A percentile compares a stretch with the other conserved stretches of the same genome.
Evolutionary conservation across 2,113 vertebrate species (phyloP).

Genomic region (Chlorocebus sabaeus): DNA sequence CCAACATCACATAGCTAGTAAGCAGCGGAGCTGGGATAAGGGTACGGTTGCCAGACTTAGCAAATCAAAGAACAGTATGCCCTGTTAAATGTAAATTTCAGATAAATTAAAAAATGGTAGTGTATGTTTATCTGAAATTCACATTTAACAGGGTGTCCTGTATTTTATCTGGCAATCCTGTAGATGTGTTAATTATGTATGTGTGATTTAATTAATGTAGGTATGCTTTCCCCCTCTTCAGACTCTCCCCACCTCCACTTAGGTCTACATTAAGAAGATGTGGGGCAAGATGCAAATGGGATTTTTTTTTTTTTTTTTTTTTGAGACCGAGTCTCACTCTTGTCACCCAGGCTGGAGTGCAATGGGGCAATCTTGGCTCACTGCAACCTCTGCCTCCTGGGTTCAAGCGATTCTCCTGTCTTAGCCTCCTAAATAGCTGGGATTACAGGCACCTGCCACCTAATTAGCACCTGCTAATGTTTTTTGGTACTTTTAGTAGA

Average conservation of each 20-base stretch:
- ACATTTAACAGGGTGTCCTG: neutral
- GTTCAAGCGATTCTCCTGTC: no score
- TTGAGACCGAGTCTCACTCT: no score
- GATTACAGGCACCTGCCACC: no score
- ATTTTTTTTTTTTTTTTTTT: no score
- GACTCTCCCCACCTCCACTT: neutral
- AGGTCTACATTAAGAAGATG: neutral
- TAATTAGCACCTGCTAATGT: no score
- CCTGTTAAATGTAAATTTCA: neutral
- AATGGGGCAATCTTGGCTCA: no score
- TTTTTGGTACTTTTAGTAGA: no score
- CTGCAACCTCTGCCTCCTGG: no score
- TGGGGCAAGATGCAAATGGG: neutral
- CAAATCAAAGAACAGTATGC: neutral
- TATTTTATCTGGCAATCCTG: neutral
- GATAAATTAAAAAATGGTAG: neutral
- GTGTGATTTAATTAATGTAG: neutral
- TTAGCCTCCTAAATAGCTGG: no score
- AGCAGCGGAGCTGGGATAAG: accelerated
- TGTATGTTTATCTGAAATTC: neutral
- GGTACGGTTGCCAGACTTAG: neutral
- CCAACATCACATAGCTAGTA: neutral
- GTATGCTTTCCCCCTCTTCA: neutral
- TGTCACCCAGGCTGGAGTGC: no score
- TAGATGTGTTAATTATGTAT: neutral